A percentile compares a stretch with the other conserved stretches of the same genome.
Evolutionary conservation across 92 coral and sea anemone species (phyloP).

Genomic region (Zoanthus sociatus): DNA sequence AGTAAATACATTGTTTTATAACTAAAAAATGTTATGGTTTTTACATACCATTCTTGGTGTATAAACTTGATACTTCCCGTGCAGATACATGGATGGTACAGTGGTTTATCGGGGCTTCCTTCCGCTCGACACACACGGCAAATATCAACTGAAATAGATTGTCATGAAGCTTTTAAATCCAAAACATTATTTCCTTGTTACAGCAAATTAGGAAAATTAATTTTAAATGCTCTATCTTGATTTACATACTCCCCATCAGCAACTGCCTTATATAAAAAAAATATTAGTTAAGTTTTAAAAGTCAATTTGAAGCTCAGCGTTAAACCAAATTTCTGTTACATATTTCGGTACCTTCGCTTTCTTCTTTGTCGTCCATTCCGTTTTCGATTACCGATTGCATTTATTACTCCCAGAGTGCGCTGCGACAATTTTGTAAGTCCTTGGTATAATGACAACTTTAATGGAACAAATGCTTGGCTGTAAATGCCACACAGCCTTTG

Average conservation of each 20-base stretch:
- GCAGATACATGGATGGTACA: slow-evolving; percentile 97
- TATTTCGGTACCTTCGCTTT: slow-evolving; percentile 46
- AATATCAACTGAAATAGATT: slow-evolving; percentile 75
- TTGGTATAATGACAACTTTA: background rate
- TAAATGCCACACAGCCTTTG: too few relatives aligned
- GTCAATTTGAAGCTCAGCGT: background rate
- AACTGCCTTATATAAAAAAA: background rate
- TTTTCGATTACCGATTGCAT: slow-evolving; percentile 43
- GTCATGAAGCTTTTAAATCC: background rate
- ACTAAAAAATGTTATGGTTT: too few relatives aligned
- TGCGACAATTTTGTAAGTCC: background rate
- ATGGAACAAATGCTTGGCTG: background rate
- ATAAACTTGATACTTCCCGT: slow-evolving; percentile 97
- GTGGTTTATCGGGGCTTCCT: slow-evolving; percentile 90
- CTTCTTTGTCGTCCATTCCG: slow-evolving; percentile 83
- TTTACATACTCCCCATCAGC: background rate
- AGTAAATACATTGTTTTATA: background rate
- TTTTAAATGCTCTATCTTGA: background rate
- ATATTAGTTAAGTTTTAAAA: background rate
- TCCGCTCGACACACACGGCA: slow-evolving; percentile 99
- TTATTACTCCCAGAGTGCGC: slow-evolving; percentile 51
- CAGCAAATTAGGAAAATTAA: background rate
- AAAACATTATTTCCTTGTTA: too few relatives aligned
- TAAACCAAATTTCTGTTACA: background rate
- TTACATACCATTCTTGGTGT: slow-evolving; percentile 97